These are phyloP conservation scores for Trinectes maculatus DNA, from an alignment of 2,113 vertebrate genomes.

Conservation along the genomic window DNA sequence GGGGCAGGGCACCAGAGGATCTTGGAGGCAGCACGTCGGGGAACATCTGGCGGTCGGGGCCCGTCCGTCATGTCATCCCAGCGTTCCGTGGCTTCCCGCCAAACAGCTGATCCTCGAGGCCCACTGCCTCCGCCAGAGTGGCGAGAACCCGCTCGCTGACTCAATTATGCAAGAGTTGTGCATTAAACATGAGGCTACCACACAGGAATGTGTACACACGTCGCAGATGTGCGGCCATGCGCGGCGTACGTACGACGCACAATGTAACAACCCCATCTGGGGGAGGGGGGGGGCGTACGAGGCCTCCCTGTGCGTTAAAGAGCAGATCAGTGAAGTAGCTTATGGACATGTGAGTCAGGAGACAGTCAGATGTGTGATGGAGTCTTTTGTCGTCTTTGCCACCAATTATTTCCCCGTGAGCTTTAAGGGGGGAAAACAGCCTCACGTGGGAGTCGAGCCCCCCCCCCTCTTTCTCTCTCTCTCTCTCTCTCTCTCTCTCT, in stretches of 20 bases:
- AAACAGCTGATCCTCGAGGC: conserved; percentile 74
- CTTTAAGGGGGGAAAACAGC: conserved; percentile 56
- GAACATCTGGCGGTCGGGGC: conserved; percentile 51
- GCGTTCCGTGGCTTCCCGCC: conserved; percentile 51
- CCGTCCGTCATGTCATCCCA: conserved; percentile 24
- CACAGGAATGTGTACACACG: conserved; percentile 55
- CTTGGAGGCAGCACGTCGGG: conserved; percentile 4
- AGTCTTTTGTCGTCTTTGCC: conserved; percentile 33
- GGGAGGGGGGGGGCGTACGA: background rate
- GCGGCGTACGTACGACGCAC: conserved; percentile 31
- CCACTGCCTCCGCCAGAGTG: conserved; percentile 57
- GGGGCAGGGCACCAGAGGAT: conserved; percentile 35
- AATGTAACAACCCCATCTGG: conserved; percentile 41
- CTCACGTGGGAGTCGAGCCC: conserved; percentile 60
- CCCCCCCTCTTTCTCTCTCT: conserved; percentile 22
- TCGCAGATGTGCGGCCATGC: conserved; percentile 35
- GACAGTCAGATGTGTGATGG: conserved; percentile 29
- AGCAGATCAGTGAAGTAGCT: background rate
- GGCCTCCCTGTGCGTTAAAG: background rate
- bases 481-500: conserved; percentile 16
- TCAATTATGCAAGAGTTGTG: conserved; percentile 80
- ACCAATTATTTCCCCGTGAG: conserved; percentile 56
- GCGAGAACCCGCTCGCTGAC: conserved; percentile 68
- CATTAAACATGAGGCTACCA: conserved; percentile 77
- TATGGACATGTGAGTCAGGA: conserved; percentile 11